These are phyloP conservation scores for Alces alces DNA, from an alignment of 2,113 vertebrate species.

Conservation along the genomic window DNA sequence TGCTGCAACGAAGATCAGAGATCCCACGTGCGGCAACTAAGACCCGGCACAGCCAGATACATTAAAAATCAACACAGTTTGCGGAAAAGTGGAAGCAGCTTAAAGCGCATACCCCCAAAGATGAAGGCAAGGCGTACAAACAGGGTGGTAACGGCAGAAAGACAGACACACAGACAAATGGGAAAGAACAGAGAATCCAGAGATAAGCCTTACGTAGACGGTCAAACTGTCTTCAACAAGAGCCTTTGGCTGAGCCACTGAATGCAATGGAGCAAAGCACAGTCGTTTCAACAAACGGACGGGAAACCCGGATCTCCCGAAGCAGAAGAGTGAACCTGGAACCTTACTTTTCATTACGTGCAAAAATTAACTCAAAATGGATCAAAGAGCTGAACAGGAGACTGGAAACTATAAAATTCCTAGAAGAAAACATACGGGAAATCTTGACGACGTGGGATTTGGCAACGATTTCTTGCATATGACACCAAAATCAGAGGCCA, in stretches of 20 bases:
- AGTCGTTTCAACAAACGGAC: accelerated
- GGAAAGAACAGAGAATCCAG: background rate
- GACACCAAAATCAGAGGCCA: background rate
- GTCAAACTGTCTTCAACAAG: accelerated
- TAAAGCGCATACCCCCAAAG: accelerated
- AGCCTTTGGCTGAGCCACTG: accelerated
- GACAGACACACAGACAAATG: accelerated
- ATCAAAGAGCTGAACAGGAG: accelerated
- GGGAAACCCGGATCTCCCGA: background rate
- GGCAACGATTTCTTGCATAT: background rate
- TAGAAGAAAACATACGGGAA: background rate
- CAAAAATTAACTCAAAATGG: background rate
- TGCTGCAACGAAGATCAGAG: accelerated
- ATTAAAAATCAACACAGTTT: accelerated
- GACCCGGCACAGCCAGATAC: background rate
- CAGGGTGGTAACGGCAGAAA: accelerated
- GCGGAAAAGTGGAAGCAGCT: background rate
- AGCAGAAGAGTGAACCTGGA: accelerated
- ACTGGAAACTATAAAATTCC: background rate
- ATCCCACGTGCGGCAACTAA: background rate
- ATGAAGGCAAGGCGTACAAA: background rate
- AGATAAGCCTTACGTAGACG: accelerated
- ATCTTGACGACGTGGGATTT: accelerated
- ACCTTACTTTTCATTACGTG: accelerated
- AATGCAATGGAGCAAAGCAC: background rate